These are phyloP conservation scores for Mola mola DNA, from an alignment of 2,113 vertebrate species.

Conservation along the genomic window DNA sequence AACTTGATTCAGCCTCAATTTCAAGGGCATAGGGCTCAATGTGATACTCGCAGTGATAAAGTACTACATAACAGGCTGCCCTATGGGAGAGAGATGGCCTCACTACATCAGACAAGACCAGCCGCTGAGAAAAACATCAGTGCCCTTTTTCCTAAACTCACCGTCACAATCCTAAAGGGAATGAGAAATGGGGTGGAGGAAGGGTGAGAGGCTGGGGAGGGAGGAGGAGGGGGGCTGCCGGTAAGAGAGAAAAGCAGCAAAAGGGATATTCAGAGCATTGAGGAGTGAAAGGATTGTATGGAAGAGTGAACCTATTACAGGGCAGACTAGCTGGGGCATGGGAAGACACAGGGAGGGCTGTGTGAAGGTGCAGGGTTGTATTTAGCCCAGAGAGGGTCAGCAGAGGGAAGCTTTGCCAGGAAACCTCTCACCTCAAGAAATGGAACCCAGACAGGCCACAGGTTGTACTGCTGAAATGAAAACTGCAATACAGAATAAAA, in stretches of 20 bases:
- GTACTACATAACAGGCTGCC: slow-evolving; percentile 47
- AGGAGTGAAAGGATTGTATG: slow-evolving; percentile 73
- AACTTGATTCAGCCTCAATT: slow-evolving; percentile 29
- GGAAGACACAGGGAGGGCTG: slow-evolving; percentile 62
- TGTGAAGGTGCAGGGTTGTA: slow-evolving; percentile 51
- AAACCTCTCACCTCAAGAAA: slow-evolving; percentile 51
- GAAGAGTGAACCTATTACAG: slow-evolving; percentile 75
- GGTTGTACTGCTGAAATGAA: slow-evolving; percentile 3
- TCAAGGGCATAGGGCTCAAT: slow-evolving; percentile 49
- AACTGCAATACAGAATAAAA: background rate
- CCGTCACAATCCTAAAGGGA: slow-evolving; percentile 65
- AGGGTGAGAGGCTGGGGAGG: slow-evolving; percentile 28
- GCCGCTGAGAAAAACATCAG: slow-evolving; percentile 69
- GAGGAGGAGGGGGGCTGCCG: slow-evolving; percentile 30
- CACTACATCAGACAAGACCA: slow-evolving; percentile 62
- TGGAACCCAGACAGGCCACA: slow-evolving; percentile 38
- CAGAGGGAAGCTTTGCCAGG: slow-evolving; percentile 42
- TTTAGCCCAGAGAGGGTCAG: slow-evolving; percentile 56
- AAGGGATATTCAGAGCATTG: slow-evolving; percentile 70
- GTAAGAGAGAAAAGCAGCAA: slow-evolving; percentile 64
- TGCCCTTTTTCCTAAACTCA: slow-evolving; percentile 35
- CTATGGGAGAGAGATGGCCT: slow-evolving; percentile 60
- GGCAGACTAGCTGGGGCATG: slow-evolving; percentile 67
- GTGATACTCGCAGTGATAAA: slow-evolving; percentile 49
- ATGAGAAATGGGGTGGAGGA: slow-evolving; percentile 38